Evolutionary conservation across 2,797 vertebrate genomes (phyloP).

Genomic region (Acropternis orthonyx): DNA sequence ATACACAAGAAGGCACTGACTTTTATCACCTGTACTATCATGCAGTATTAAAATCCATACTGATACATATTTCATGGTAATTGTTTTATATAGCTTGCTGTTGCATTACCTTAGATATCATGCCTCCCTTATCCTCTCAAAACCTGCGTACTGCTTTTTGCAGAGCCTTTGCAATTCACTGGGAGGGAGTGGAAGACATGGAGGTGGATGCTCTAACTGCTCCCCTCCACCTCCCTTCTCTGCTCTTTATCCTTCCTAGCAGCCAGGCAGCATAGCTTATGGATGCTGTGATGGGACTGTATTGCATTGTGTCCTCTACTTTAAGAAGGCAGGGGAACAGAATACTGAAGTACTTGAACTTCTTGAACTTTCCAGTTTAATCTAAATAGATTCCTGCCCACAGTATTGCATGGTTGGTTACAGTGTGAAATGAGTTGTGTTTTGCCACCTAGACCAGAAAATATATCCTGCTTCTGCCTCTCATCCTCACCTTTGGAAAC

Average conservation of each 20-base stretch:
- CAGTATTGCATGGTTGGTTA: background rate
- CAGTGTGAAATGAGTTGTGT: background rate
- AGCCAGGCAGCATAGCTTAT: background rate
- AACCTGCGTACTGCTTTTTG: background rate
- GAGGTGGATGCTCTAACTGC: background rate
- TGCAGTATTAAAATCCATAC: background rate
- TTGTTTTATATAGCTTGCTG: background rate
- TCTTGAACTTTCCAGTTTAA: background rate
- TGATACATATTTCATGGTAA: background rate
- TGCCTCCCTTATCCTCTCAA: background rate
- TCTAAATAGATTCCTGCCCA: background rate
- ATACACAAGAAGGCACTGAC: background rate
- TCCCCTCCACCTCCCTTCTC: background rate
- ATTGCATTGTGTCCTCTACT: background rate
- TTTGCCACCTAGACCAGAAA: background rate
- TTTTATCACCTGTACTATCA: background rate
- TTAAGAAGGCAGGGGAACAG: background rate
- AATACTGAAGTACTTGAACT: background rate
- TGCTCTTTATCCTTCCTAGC: background rate
- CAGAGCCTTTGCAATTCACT: background rate
- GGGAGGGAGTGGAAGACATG: background rate
- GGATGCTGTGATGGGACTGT: background rate
- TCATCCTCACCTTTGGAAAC: fast-evolving
- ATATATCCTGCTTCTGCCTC: background rate
- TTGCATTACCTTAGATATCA: background rate